These are phyloP conservation scores for Ennomos quercinarius DNA, from an alignment of 2,888 invertebrate species.

Conservation along the genomic window DNA sequence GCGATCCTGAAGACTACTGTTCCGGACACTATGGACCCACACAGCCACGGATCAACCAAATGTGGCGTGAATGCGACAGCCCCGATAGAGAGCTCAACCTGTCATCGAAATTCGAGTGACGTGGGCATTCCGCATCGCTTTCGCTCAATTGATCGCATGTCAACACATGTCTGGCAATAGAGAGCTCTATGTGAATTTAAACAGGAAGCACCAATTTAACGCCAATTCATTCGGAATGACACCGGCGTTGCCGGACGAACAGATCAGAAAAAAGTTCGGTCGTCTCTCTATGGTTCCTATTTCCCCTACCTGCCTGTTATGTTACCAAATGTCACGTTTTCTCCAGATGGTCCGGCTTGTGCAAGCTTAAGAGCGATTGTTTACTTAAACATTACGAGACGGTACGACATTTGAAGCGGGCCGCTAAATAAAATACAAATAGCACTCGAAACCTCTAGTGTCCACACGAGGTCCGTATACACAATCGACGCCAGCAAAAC, in stretches of 20 bases:
- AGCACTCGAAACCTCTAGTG: constrained; percentile 71
- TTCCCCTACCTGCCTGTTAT: constrained; percentile 60
- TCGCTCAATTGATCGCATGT: constrained; percentile 81
- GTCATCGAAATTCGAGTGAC: constrained; percentile 74
- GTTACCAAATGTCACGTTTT: constrained; percentile 78
- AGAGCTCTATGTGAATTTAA: constrained; percentile 75
- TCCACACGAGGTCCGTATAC: constrained; percentile 70
- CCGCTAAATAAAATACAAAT: constrained; percentile 84
- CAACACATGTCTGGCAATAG: constrained; percentile 74
- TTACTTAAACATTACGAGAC: constrained; percentile 83
- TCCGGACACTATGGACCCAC: constrained; percentile 57
- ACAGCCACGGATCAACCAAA: constrained; percentile 59
- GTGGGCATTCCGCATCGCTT: constrained; percentile 66
- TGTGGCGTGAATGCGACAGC: constrained; percentile 63
- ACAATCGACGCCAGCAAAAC: constrained; percentile 73
- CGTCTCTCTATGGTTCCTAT: constrained; percentile 57
- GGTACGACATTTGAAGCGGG: constrained; percentile 82
- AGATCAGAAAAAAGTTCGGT: constrained; percentile 68
- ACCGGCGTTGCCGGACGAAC: constrained; percentile 68
- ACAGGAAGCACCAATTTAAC: constrained; percentile 83
- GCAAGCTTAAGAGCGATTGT: constrained; percentile 77
- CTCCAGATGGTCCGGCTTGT: constrained; percentile 82
- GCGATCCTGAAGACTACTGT: constrained; percentile 47
- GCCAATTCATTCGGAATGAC: constrained; percentile 81
- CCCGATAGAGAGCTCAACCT: constrained; percentile 60